Base-by-base conservation (phyloP, 2,113 vertebrate genomes). In the Antidorcas marsupialis region DNA sequence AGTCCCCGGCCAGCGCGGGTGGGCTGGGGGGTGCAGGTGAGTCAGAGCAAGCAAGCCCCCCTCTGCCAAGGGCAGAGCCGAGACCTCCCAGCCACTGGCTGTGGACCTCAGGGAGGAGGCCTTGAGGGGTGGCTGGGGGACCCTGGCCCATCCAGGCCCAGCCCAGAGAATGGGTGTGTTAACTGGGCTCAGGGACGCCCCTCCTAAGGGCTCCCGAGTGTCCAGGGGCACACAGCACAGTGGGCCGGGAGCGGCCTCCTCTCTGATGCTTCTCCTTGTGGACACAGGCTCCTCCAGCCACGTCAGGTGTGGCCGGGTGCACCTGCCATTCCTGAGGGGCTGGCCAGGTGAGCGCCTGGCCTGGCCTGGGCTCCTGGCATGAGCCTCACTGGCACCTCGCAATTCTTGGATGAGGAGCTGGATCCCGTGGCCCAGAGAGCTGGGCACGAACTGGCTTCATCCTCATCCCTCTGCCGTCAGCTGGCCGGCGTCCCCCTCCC, bases 401-500 rank as follows among this genome's bases (percentile, higher is more conserved):
- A 15, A 30, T 15, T 8, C n/a, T 28, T 30, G 50, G n/a, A 25
- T 6, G 0, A n/a, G 36, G 39, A 52, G 23, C 43, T 36, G 25
- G 57, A 36, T 23, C 57, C 2, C 12, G 4, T 0, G 7, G 16
- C n/a, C 57, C 45, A 12, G 81, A 78, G 0, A 25, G 55, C 93
- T 57, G 36, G 33, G 78, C 60, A 28, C 8, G 21, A 53, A 30
- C 7, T 25, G 8, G 30, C 47, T 62, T 33, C 71, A 87, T 91
- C 45, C 0, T 2, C 45, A 82, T 92, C 95, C 78, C 81, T 39
- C 81, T 89, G 71, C 85, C 53, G 0, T 95, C 60, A 14, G 50
- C 71, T 28, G 79, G 50, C 45, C 79, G 13, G 60, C 76, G 3
- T 60, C 90, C 91, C 78, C 95, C 94, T 95, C 87, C 60, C 89